These are phyloP conservation scores for Lasioglossum oenotherae DNA, from an alignment of 2,888 invertebrate genomes.

Conservation along the genomic window DNA sequence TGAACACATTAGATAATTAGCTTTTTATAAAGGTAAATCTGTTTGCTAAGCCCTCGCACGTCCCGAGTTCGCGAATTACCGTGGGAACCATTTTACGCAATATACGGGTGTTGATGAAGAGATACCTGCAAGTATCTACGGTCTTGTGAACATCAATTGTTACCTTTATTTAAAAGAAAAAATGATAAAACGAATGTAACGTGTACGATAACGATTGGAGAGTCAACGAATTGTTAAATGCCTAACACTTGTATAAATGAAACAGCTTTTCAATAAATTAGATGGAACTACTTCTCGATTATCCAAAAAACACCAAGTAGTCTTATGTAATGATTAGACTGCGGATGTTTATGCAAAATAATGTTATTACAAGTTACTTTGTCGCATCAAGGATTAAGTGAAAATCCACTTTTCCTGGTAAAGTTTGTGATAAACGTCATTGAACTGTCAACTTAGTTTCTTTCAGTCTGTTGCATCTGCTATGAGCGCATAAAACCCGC, in stretches of 20 bases:
- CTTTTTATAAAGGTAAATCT: constrained; percentile 53
- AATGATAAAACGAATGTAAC: constrained; percentile 37
- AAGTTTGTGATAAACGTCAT: background rate
- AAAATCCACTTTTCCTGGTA: background rate
- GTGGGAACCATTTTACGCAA: constrained; percentile 13
- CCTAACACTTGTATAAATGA: constrained; percentile 30
- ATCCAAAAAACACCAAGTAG: constrained; percentile 21
- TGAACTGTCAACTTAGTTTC: background rate
- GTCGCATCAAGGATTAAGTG: background rate
- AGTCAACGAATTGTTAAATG: constrained; percentile 38
- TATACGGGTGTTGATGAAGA: constrained; percentile 9
- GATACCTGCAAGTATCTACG: constrained; percentile 12
- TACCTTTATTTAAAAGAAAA: constrained; percentile 14
- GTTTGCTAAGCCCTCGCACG: constrained; percentile 45
- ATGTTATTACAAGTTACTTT: background rate
- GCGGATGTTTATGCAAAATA: background rate
- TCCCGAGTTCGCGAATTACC: constrained; percentile 40
- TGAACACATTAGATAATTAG: constrained; percentile 72
- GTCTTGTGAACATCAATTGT: background rate
- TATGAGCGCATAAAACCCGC: background rate
- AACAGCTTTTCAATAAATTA: constrained; percentile 21
- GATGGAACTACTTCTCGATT: constrained; percentile 26
- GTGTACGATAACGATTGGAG: constrained; percentile 40
- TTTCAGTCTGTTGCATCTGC: background rate
- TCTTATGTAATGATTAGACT: constrained; percentile 27